phyloP scores from a whole-genome alignment of 2,797 vertebrate species.

The Squalus acanthias region DNA sequence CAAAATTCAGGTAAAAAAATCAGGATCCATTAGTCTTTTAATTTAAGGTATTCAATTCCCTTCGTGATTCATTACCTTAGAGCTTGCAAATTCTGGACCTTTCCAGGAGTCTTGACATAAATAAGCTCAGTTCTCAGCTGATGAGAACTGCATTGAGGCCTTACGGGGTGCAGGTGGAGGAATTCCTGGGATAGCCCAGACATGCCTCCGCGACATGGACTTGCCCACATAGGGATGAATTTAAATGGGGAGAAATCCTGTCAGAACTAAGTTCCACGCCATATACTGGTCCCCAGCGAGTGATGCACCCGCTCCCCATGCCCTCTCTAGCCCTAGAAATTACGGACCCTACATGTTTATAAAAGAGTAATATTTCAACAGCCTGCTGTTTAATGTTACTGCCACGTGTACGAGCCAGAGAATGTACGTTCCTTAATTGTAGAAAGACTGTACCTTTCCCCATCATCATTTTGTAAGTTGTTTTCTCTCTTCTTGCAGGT shows the following conservation, averaged over 20 bases:
- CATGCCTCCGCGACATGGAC: not conserved
- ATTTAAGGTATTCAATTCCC: not conserved
- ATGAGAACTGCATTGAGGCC: not conserved
- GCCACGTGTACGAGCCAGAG: not conserved
- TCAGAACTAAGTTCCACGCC: too few relatives aligned
- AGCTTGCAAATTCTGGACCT: not conserved
- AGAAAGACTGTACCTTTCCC: not conserved
- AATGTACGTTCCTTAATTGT: not conserved
- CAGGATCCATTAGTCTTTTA: not conserved
- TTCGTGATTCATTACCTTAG: not conserved
- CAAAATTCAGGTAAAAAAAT: not conserved
- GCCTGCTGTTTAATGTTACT: not conserved
- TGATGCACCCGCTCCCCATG: not conserved
- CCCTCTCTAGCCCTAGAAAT: not conserved
- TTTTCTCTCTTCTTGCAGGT: not conserved
- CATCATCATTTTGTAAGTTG: not conserved
- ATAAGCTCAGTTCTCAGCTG: not conserved
- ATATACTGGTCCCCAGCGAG: too few relatives aligned
- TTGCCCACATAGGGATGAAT: too few relatives aligned
- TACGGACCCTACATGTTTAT: not conserved
- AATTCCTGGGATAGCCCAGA: not conserved
- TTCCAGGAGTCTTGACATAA: not conserved
- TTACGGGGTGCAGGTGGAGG: not conserved
- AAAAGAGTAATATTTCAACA: not conserved
- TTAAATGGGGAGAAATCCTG: too few relatives aligned